A percentile compares a stretch with the other conserved stretches of the same genome.
phyloP scores from a whole-genome alignment of 2,113 vertebrate genomes.

The Nycticryphes semicollaris region DNA sequence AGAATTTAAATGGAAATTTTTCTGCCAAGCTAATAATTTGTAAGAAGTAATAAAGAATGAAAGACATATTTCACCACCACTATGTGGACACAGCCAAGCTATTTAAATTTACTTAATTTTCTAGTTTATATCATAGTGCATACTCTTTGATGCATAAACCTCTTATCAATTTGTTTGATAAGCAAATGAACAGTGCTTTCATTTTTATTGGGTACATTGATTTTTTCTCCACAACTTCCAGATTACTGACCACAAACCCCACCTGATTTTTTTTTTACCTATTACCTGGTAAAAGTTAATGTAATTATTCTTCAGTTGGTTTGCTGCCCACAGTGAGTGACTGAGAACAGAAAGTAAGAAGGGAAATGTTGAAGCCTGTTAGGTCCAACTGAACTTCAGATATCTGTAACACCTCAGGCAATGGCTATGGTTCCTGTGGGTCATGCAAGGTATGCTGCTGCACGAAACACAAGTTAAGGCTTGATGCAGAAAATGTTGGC shows the following conservation, averaged over 20 bases:
- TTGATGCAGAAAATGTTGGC: neutral
- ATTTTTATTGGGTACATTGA: neutral
- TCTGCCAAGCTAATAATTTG: neutral
- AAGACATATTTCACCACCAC: neutral
- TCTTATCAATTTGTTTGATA: neutral
- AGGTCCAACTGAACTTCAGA: neutral
- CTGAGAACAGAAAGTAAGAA: neutral
- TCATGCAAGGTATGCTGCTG: neutral
- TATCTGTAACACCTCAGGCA: rapidly evolving
- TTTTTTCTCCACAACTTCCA: neutral
- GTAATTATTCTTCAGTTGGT: neutral
- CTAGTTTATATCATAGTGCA: neutral
- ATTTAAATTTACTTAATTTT: neutral
- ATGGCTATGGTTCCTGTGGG: neutral
- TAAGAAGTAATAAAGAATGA: neutral
- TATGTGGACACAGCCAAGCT: neutral
- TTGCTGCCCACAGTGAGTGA: neutral
- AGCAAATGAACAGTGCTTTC: neutral
- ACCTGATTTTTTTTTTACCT: neutral
- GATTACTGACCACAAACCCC: neutral
- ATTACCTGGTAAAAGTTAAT: neutral
- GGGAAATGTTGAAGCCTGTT: neutral
- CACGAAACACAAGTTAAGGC: neutral
- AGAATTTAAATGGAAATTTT: neutral
- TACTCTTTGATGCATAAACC: neutral